Evolutionary conservation across 2,113 vertebrate genomes (phyloP), one percentile per base, ranked within the genome.

Genomic region (Festucalex cinctus): DNA sequence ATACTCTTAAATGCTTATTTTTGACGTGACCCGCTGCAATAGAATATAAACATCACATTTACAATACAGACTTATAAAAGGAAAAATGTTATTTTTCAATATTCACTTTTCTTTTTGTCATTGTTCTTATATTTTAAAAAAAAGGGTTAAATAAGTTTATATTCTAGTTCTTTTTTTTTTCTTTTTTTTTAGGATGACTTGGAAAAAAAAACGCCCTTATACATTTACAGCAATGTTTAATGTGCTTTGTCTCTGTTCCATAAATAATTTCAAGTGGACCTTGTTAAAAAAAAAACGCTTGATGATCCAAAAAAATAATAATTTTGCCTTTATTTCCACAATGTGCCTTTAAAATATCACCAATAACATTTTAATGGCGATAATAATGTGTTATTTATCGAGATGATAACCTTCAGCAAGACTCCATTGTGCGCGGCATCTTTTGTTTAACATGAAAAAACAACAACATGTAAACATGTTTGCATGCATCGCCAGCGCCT

Each of bases 361-460:
- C 53, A 32, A 49, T 49, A 16, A 8, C 48, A 49, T 57, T 56
- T 54, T 28, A 28, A 28, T 17, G 22, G 10, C 4, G 17, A 14
- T 14, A 32, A 57, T 57, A 17, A 14, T 19, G 54, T 35, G 28
- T 22, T 22, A 51, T 51, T n/a, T 51, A n/a, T 51, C 48, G 48
- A n/a, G 8, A 51, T 10, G 48, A 51, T 51, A 51, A 75, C 39
- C 62, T 48, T 16, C 65, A 73, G 77, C 22, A 68, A 73, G 26
- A 83, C 43, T 56, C 63, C 56, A n/a, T 69, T 75, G 80, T 84
- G 72, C 65, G 39, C 49, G 4, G 76, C 71, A 36, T 67, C 68
- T 61, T 61, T 61, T 64, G 68, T 35, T 60, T 16, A 57, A 28
- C 22, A 14, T 26, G 51, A 24, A 0, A 19, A 46, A 46, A 46